A percentile compares a stretch with the other conserved stretches of the same genome.
phyloP scores from a whole-genome alignment of 2,888 invertebrate species.

The Gnatocerus cornutus region DNA sequence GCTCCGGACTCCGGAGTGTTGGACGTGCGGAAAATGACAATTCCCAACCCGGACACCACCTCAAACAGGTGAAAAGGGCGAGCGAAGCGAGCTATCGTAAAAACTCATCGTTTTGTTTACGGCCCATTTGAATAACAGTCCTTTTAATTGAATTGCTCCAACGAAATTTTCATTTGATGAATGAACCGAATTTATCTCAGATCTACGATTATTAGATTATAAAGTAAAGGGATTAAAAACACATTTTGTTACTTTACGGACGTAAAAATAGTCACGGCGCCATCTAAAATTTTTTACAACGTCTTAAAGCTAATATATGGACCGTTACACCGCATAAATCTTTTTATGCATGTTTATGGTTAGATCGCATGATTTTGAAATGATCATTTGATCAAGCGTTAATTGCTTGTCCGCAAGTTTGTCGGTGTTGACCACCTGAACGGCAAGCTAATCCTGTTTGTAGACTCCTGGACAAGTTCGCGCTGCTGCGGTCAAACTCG shows the following conservation, averaged over 20 bases:
- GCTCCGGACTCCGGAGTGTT: constrained; percentile 25
- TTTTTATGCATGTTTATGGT: constrained; percentile 22
- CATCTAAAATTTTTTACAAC: constrained; percentile 31
- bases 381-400: background rate
- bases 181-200: constrained; percentile 18
- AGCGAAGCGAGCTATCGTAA: background rate
- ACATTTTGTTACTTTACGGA: constrained; percentile 22
- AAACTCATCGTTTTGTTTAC: constrained; percentile 28
- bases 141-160: constrained; percentile 21
- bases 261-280: constrained; percentile 35
- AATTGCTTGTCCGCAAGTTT: constrained; percentile 16
- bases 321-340: constrained; percentile 22
- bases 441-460: constrained; percentile 62
- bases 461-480: constrained; percentile 55
- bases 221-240: constrained; percentile 28
- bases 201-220: constrained; percentile 29
- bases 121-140: constrained; percentile 29
- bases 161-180: constrained; percentile 22
- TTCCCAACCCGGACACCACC: background rate
- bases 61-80: background rate
- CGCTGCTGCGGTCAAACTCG: constrained; percentile 53
- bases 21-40: background rate
- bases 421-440: constrained; percentile 60
- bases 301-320: constrained; percentile 34
- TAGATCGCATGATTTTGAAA: no score